Conservation (phyloP, 2,113 vertebrate genomes). For the Columbina picui region DNA sequence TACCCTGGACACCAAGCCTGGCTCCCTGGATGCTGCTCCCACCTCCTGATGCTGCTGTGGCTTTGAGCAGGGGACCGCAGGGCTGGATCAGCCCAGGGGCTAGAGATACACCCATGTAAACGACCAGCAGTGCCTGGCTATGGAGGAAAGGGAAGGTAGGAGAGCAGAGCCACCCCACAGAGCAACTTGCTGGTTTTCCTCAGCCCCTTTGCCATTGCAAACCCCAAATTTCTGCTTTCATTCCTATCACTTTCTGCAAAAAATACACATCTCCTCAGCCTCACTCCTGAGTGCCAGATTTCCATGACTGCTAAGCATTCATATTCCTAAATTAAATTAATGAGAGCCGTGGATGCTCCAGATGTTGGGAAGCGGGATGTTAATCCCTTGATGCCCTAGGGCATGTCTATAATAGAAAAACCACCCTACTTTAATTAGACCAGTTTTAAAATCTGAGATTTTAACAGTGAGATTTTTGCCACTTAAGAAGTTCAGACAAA, state of each 20-base stretch:
- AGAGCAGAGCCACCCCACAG: not conserved
- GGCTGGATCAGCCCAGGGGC: not conserved
- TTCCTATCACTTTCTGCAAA: not conserved
- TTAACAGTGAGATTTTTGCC: not conserved
- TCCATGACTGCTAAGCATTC: not conserved
- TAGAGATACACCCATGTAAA: not conserved
- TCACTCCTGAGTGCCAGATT: not conserved
- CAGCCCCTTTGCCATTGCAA: not conserved
- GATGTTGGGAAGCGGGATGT: rapidly evolving
- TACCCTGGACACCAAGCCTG: not conserved
- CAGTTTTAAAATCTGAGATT: not conserved
- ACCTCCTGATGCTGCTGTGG: not conserved
- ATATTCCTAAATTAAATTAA: not conserved
- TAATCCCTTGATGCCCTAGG: not conserved
- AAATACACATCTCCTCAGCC: not conserved
- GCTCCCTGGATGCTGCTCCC: not conserved
- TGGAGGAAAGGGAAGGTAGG: not conserved
- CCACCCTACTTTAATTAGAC: not conserved
- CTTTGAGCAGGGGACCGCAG: not conserved
- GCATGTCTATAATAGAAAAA: not conserved
- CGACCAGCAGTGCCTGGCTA: not conserved
- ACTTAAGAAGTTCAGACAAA: not conserved
- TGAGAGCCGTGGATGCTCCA: not conserved
- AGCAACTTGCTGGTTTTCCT: not conserved
- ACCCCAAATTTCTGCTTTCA: not conserved